Base-by-base conservation (phyloP, 2,888 invertebrate species). In the Drosophila barbarae region DNA sequence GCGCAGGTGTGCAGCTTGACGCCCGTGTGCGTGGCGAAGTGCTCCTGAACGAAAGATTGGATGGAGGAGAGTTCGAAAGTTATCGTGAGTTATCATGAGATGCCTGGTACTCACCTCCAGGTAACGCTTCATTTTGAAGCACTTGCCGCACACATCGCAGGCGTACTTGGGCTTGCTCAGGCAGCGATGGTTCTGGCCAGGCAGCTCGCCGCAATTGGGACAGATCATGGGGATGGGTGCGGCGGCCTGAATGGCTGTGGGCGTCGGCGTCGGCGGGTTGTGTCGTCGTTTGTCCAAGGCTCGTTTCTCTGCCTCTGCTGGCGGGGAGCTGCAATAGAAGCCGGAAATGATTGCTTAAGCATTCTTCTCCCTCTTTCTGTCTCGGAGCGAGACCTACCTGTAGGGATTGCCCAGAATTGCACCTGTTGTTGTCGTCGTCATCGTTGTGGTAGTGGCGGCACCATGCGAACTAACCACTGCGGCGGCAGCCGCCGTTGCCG, bases 11-110 rank as follows among this genome's bases (percentile, higher is more conserved):
- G 87, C 15, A 87, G 75, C 58, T 85, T 86, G 26, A 74, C 83
- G 46, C 87, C 87, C 5, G 87, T 87, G 51, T 87, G 87, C 21
- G 79, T 87, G 46, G 87, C 87, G 75, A 86, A 82, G 71, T 87
- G 87, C 51, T 87, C 87, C 84, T 86, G 53, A 0, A 38, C 8
- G n/a, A n/a, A 7, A 2, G 50, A 26, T 50, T 1, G 9, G 2
- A 51, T 1, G 9, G 2, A 51, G 21, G 2, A 51, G 32, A 12
- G 5, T 21, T 12, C 9, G 7, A 46, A 15, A 26, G 23, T 9
- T 1, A 15, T 15, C 12, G 18, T 18, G 18, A 18, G 18, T 18
- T 18, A 18, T 5, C 10, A 28, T 9, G 2, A 18, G 7, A 0
- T n/a, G 10, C 5, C 23, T 13, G 9, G 21, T 6, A 39, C 54